Conservation (phyloP, 2,113 vertebrate species). For the Brevimyrus niger region DNA sequence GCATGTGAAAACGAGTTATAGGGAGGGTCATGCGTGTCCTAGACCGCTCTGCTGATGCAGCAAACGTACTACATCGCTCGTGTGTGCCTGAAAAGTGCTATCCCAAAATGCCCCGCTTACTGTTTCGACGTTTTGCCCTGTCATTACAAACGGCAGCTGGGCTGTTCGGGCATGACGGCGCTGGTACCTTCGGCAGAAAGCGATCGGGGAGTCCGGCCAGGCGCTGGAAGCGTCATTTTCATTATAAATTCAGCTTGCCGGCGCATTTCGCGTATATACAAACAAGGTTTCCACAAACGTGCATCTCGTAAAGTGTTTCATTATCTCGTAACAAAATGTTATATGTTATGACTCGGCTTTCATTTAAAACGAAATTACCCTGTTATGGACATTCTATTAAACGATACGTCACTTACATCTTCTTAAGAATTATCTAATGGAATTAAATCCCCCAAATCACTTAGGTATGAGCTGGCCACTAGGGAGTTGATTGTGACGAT, state of each 20-base stretch:
- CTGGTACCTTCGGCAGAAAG: neutral
- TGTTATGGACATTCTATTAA: neutral
- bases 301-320: neutral
- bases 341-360: neutral
- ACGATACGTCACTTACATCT: neutral
- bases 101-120: neutral
- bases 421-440: neutral
- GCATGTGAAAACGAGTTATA: neutral
- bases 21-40: neutral
- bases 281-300: neutral
- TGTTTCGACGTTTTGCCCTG: neutral
- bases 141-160: neutral
- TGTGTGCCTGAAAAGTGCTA: neutral
- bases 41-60: neutral
- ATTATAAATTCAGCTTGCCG: neutral
- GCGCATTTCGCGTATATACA: neutral
- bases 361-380: neutral
- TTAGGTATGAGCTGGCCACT: neutral
- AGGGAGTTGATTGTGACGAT: neutral
- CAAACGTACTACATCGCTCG: neutral
- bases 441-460: neutral
- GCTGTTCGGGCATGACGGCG: neutral
- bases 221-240: neutral
- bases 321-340: neutral
- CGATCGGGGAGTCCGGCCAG: too few relatives aligned